A percentile compares a stretch with the other conserved stretches of the same genome.
phyloP scores from a whole-genome alignment of 2,113 vertebrate species.

The Felis chaus region DNA sequence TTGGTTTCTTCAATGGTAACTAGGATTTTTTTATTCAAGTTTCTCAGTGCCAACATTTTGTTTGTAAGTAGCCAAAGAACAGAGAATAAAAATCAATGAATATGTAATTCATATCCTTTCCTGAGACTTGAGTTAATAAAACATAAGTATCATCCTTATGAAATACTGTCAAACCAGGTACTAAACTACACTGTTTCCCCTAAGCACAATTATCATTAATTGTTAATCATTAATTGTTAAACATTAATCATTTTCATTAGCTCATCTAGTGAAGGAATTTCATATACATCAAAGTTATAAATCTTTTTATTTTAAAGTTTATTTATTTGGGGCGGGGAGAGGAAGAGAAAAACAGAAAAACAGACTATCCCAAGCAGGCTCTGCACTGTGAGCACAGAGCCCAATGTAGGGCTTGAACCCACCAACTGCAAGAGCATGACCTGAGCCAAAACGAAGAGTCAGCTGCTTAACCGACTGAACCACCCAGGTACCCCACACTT shows the following conservation, averaged over 20 bases:
- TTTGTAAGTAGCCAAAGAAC: neutral
- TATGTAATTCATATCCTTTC: neutral
- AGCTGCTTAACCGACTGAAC: no score
- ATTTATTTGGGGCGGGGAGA: no score
- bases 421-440: no score
- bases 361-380: no score
- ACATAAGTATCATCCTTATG: neutral
- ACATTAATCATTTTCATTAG: conserved; percentile 7
- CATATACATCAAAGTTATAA: neutral
- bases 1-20: neutral
- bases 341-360: no score
- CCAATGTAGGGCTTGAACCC: no score
- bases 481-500: neutral
- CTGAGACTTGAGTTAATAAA: conserved; percentile 15
- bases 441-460: no score
- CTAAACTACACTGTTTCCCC: neutral
- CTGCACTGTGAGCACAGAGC: no score
- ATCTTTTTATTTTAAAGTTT: neutral
- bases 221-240: no score
- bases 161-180: conserved; percentile 32
- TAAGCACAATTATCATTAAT: neutral
- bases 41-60: neutral
- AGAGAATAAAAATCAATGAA: neutral
- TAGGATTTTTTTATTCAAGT: neutral
- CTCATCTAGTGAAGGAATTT: conserved; percentile 31